Conservation (phyloP, 2,797 vertebrate species). For the Poecile montanus region DNA sequence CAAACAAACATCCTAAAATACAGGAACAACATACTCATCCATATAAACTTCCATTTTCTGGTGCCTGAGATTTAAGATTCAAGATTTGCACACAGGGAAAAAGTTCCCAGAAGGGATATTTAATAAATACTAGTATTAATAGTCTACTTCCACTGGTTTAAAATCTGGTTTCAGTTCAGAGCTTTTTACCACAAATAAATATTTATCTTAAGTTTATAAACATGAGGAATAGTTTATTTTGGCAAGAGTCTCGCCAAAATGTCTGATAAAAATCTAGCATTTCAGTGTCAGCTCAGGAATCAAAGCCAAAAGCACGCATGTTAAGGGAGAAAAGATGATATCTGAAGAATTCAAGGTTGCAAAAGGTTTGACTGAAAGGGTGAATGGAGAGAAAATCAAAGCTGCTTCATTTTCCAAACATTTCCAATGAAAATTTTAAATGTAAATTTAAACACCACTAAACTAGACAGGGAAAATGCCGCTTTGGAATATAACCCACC, state of each 20-base stretch:
- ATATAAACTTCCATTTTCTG: background rate
- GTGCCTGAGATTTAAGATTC: background rate
- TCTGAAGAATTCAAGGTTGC: background rate
- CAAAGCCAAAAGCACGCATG: background rate
- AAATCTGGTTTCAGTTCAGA: background rate
- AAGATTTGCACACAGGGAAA: background rate
- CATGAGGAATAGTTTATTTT: background rate
- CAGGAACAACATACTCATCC: background rate
- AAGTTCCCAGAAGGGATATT: background rate
- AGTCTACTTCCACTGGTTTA: background rate
- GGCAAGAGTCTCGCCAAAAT: background rate
- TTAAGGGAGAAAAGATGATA: background rate
- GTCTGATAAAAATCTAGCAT: background rate
- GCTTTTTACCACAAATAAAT: background rate
- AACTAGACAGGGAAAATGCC: background rate
- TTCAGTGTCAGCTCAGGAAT: background rate
- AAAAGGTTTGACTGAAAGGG: background rate
- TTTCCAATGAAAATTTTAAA: background rate
- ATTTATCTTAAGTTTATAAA: background rate
- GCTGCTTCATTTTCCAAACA: background rate
- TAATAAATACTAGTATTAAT: background rate
- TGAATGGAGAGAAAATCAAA: background rate
- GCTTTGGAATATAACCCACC: background rate
- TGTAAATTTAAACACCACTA: background rate
- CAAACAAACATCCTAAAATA: background rate